A percentile compares a stretch with the other conserved stretches of the same genome.
Conservation (phyloP, 2,113 vertebrate species). For the Tetrao urogallus region DNA sequence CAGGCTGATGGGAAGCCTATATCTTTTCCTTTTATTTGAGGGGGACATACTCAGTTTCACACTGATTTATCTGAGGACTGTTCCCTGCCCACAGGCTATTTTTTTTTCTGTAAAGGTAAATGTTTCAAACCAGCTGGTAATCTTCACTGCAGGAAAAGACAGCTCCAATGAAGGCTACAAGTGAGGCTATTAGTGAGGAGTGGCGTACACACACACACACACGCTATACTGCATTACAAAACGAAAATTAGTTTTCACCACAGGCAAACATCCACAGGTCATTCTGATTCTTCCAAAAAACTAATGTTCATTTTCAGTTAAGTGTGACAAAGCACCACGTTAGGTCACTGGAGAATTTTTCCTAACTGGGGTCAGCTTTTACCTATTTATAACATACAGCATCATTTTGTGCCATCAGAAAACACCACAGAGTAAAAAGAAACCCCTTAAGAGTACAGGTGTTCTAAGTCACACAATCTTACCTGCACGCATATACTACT, state of each 20-base stretch:
- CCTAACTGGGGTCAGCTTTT: not conserved
- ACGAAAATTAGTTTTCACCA: not conserved
- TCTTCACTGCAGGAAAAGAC: not conserved
- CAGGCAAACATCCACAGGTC: not conserved
- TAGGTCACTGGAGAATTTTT: not conserved
- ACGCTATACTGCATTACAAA: not conserved
- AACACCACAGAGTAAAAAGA: not conserved
- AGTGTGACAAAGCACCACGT: not conserved
- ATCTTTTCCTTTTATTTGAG: not conserved
- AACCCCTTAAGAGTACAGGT: not conserved
- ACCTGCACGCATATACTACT: not conserved
- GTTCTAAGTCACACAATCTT: not conserved
- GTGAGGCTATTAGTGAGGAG: not conserved
- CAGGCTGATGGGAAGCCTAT: not conserved
- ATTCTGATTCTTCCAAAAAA: not conserved
- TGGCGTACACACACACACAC: not conserved
- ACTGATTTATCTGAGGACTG: not conserved
- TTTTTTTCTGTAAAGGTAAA: not conserved
- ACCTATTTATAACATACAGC: not conserved
- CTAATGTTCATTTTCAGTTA: not conserved
- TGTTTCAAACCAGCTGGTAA: not conserved
- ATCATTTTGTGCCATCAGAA: not conserved
- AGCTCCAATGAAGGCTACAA: not conserved
- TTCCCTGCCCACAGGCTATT: not conserved
- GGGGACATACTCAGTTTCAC: not conserved